phyloP scores from a whole-genome alignment of 2,888 invertebrate species.

The Pachydiplax longipennis region DNA sequence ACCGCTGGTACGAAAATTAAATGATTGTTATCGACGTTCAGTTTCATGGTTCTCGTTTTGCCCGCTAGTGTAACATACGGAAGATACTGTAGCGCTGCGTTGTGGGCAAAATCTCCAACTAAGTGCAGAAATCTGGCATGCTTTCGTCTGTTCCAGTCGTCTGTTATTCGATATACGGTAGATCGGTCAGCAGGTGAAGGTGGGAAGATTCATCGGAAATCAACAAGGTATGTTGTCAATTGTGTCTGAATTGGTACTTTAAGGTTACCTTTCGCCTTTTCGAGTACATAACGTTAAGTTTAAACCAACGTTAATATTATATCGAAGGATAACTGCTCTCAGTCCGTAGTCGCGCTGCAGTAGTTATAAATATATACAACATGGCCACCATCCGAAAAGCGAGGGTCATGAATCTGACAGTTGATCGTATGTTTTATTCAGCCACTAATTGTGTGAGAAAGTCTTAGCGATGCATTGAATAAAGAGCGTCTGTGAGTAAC shows the following conservation, averaged over 20 bases:
- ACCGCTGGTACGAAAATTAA: background rate
- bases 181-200: constrained; percentile 15
- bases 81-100: background rate
- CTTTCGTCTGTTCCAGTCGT: constrained; percentile 44
- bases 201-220: background rate
- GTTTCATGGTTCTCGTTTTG: background rate
- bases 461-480: too few relatives aligned
- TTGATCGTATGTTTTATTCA: background rate
- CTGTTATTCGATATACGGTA: constrained; percentile 19
- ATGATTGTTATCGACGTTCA: background rate
- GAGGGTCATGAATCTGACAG: constrained; percentile 43
- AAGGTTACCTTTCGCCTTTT: background rate
- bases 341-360: constrained; percentile 37
- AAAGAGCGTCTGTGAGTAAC: too few relatives aligned
- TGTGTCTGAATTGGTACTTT: background rate
- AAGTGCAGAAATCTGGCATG: constrained; percentile 18
- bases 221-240: constrained; percentile 6
- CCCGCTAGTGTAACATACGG: background rate
- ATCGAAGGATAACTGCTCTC: background rate
- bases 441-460: too few relatives aligned
- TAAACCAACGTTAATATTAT: background rate
- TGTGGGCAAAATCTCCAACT: background rate
- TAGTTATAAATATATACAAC: constrained; percentile 45
- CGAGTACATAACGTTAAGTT: background rate
- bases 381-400: constrained; percentile 44